Percentiles rank a stretch among this genome's conserved stretches.
Evolutionary conservation across 2,888 invertebrate genomes (phyloP).

Genomic region (Druceiella hillmani): DNA sequence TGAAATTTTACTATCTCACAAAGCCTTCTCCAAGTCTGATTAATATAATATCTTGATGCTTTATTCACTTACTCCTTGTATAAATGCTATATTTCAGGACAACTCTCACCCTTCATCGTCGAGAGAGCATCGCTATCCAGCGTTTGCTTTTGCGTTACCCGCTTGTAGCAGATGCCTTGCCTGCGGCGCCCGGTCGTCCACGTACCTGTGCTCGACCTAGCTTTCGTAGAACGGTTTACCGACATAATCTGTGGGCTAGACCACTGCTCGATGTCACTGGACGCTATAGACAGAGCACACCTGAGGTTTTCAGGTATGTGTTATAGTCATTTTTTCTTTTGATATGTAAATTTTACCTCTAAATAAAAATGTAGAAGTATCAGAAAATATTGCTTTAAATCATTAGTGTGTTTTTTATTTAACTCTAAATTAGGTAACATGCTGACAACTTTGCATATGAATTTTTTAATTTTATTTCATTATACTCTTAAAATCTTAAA

Average conservation of each 20-base stretch:
- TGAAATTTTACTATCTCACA: no score
- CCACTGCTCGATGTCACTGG: constrained; percentile 66
- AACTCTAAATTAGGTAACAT: no score
- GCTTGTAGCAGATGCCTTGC: constrained; percentile 32
- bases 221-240: constrained; percentile 69
- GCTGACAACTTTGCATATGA: no score
- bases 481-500: no score
- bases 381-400: no score
- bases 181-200: constrained; percentile 25
- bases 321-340: constrained; percentile 2
- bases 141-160: constrained; percentile 50
- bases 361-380: background rate
- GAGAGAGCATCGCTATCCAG: constrained; percentile 55
- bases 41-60: no score
- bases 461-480: no score
- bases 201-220: constrained; percentile 39
- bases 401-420: no score
- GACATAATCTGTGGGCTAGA: constrained; percentile 68
- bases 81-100: no score
- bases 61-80: no score
- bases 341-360: background rate
- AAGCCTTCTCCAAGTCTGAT: no score
- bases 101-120: constrained; percentile 60
- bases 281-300: constrained; percentile 66
- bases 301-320: constrained; percentile 66